Percentiles rank a stretch among this genome's conserved stretches.
phyloP scores from a whole-genome alignment of 2,888 invertebrate genomes.

The Sarcophaga variegata region DNA sequence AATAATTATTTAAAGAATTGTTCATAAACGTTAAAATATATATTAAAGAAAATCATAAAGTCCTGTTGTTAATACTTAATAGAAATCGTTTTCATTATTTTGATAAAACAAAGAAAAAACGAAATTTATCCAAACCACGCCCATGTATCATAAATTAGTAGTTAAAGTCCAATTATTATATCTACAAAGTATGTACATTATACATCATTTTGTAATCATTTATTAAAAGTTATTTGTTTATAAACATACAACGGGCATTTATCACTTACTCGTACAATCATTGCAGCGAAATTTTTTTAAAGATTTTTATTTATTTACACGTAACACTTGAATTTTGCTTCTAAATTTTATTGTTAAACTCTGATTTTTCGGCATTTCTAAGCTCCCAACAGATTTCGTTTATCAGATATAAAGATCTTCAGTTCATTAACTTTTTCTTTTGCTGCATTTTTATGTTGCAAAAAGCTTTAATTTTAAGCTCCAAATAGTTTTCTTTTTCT shows the following conservation, averaged over 20 bases:
- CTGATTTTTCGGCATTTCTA: background rate
- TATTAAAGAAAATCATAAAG: conserved; percentile 3
- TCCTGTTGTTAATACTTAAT: conserved; percentile 54
- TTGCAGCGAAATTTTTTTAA: background rate
- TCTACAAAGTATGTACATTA: background rate
- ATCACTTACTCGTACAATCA: background rate
- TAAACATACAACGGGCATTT: conserved; percentile 22
- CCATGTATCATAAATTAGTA: conserved; percentile 73
- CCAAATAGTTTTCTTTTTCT: too few relatives aligned
- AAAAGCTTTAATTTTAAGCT: too few relatives aligned
- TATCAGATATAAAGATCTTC: too few relatives aligned
- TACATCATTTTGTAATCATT: background rate
- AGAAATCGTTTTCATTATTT: conserved; percentile 44
- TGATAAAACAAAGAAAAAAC: conserved; percentile 28
- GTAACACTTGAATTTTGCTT: too few relatives aligned
- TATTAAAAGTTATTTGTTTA: background rate
- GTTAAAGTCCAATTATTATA: conserved; percentile 24
- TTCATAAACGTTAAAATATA: too few relatives aligned
- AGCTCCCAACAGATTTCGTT: background rate
- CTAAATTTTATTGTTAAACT: background rate
- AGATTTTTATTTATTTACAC: background rate
- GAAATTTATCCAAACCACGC: conserved; percentile 48
- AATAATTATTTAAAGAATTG: background rate
- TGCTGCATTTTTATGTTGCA: too few relatives aligned
- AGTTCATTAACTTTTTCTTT: too few relatives aligned